Evolutionary conservation across 2,797 vertebrate genomes (phyloP), one percentile per base, ranked within the genome.

Genomic region (Microcaecilia unicolor): DNA sequence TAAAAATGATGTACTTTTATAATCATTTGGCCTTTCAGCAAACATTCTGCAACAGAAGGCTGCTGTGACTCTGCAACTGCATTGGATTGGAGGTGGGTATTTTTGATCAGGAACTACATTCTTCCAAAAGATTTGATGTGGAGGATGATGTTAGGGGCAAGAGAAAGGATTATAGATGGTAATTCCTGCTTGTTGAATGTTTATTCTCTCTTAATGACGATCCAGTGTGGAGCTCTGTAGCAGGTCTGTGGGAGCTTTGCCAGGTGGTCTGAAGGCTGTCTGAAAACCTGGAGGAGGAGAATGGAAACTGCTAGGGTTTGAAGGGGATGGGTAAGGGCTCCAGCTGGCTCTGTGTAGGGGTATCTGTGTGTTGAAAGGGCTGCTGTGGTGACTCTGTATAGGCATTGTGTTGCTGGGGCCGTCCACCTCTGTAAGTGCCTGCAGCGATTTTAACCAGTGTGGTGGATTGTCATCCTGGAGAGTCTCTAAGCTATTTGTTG

Each of bases 401-500:
- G 82, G 75, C 8, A 84, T 73, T 0, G 77, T 81, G 48, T 91
- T 79, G 43, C 84, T 78, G 22, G 95, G 93, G 67, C 87, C 89
- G 41, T 99, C 96, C 88, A 97, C 86, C 75, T 99, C 96, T 84
- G 96, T 99, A 69, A 99, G 93, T 18, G 95, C 78, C 81, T 99
- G 96, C 58, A 98, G 87, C 63, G 96, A 99, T 72, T 98, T 99
- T 67, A 99, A 91, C 96, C 95, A 98, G 76, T 99, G 96, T 55
- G 96, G 96, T 31, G 95, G 96, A 89, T 93, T 99, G 83, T 99
- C 96, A 24, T 98, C 96, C 78, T 93, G 95, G 78, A 98, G 88
- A 82, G 88, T 84, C 85, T 99, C 94, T 88, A 97, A 88, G 91
- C 85, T 93, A 85, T 81, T 94, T 67, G 89, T 91, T 61, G 89